Base-by-base conservation (phyloP, 2,797 vertebrate species). In the Valencia hispanica region DNA sequence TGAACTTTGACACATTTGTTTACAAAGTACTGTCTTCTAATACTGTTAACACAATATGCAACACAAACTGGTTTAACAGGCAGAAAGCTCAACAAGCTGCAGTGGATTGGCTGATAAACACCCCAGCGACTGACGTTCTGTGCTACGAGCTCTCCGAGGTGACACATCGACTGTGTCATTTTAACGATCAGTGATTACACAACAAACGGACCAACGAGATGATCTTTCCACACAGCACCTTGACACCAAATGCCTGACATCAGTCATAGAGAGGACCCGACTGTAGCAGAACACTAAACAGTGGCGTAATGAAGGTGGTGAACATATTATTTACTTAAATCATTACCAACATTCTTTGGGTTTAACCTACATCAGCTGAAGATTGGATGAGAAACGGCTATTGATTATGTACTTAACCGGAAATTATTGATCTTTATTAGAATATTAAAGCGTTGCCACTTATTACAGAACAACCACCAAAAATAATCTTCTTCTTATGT, bases 261-360 rank as follows among this genome's bases (percentile, higher is more conserved):
- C 5, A 70, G 30, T 36, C 41, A 55, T 20, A 30, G 27, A 59
- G 45, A 43, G 53, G 30, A 68, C 11, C 1, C 27, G 27, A 78
- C 57, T 70, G 70, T 30, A 68, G 65, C 51, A 66, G 75, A 9
- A 39, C 6, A 51, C 43, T 25, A 41, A 68, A 10, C 71, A 25
- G 18, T 6, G 12, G 47, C 39, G 9, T 3, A 53, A 41, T 22
- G 6, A 70, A 51, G 48, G 34, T 73, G 2, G 43, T 39, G 41
- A 22, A 6, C 34, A 70, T 14, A 0, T 36, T 39, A 20, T 55
- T 6, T 36, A 50, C 9, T 41, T 20, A 43, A 43, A 32, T 15
- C 1, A 66, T 27, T 43, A 10, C 25, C 32, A 43, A 14, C 27
- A 55, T 53, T 69, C 41, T 48, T 34, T 17, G 22, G 22, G 7